Evolutionary conservation across 2,113 vertebrate genomes (phyloP), one percentile per base, ranked within the genome.

Genomic region (Octodon degus): DNA sequence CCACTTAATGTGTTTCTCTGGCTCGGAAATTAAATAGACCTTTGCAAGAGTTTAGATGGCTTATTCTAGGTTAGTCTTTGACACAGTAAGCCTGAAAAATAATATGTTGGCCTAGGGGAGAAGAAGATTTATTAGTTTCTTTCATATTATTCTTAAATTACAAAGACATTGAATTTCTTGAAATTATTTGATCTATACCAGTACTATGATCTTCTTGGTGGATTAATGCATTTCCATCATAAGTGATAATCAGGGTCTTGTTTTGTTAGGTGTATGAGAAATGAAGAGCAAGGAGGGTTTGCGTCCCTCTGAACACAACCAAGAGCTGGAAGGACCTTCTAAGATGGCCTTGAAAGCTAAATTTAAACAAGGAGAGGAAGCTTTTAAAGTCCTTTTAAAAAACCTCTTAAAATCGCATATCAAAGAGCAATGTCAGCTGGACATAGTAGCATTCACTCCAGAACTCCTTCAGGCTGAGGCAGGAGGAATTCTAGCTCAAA

Each of bases 21-120:
- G 76, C 63, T n/a, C 7, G 0, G 95, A 85, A 95, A 94, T 94
- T 90, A 85, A 97, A 85, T 67, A 94, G 55, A 25, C 25, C 13
- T 37, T 91, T 7, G 0, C 24, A 83, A 25, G 74, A 68, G 11
- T 85, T 91, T 81, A 93, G 90, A 65, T 19, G 60, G 47, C 34
- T 89, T 55, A 62, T 87, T 77, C 74, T 62, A 62, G 14, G n/a
- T 20, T 80, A 34, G 40, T 90, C 84, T 94, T 89, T 60, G 67
- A 89, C 22, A 63, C 77, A 90, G n/a, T 20, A 22, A 92, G 11
- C n/a, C 58, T 43, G 40, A 89, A 63, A 63, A 93, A 30, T 50
- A 17, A 47, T 19, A 25, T 37, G 47, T 19, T 86, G 50, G 34
- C 84, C 12, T 40, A 25, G 24, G 62, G 27, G 11, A 72, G 72